Percentiles rank a stretch among this genome's conserved stretches.
Evolutionary conservation across 2,888 invertebrate genomes (phyloP).

Genomic region (Drosophila pseudotalamancana): DNA sequence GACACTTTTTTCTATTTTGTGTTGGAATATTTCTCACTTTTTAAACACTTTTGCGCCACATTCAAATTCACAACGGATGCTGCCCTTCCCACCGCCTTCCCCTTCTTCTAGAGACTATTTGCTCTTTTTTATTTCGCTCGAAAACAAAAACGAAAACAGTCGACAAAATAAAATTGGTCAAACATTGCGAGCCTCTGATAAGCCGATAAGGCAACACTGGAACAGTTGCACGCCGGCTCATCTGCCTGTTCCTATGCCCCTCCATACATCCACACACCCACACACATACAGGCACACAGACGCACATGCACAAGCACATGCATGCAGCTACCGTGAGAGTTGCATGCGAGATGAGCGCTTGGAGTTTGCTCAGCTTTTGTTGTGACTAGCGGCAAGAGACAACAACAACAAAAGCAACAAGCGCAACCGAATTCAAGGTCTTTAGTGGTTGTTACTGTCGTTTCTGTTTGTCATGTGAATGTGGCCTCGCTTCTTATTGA

Average conservation of each 20-base stretch:
- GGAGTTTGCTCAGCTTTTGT: conserved; percentile 64
- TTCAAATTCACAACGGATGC: conserved; percentile 66
- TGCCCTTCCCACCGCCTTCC: conserved; percentile 1
- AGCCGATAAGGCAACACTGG: conserved; percentile 65
- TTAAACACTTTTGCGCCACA: conserved; percentile 39
- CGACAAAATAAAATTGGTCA: conserved; percentile 48
- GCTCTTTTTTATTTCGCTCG: conserved; percentile 33
- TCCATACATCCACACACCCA: not conserved
- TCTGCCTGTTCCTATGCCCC: not conserved
- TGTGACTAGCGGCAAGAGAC: conserved; percentile 20
- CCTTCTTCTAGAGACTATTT: conserved; percentile 35
- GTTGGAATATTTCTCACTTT: conserved; percentile 50
- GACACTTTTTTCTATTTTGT: conserved; percentile 50
- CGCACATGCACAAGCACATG: not conserved
- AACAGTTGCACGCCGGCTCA: conserved; percentile 30
- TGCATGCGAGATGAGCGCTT: conserved; percentile 42
- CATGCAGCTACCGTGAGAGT: conserved; percentile 63
- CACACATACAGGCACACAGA: not conserved
- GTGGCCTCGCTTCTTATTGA: conserved; percentile 36
- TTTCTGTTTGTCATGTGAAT: conserved; percentile 12
- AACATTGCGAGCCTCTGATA: conserved; percentile 60
- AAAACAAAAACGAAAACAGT: conserved; percentile 43
- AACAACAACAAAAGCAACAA: conserved; percentile 18
- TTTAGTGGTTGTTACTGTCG: conserved; percentile 21
- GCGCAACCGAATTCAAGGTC: conserved; percentile 22